Evolutionary conservation across 2,113 vertebrate genomes (phyloP), one percentile per base, ranked within the genome.

Genomic region (Lepus timidus): DNA sequence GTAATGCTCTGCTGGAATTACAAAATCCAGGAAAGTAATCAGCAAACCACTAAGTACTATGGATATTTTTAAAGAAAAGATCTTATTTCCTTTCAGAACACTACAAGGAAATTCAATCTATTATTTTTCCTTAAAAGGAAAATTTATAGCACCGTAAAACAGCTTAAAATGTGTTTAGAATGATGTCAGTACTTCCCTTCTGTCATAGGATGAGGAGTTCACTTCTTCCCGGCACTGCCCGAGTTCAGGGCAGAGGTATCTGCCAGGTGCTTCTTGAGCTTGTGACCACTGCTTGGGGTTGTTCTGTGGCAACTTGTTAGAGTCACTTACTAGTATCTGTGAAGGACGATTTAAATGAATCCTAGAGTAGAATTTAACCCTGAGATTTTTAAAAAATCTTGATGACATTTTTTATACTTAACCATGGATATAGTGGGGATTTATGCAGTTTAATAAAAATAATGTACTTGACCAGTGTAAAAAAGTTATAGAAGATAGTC

Each of bases 1-100:
- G 44, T 22, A 95, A 73, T 82, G 80, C 96, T 91, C 87, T 96
- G 95, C 61, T 97, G 58, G 94, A 96, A 90, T 82, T 95, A 82
- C 90, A 95, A 90, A 93, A 71, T 75, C 73, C 78, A 85, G 95
- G 85, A 76, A 85, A 84, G 85, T 27, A n/a, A 89, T 82, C 44
- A 75, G 83, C 85, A 93, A 76, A 87, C 11, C 0, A 2, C 75
- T 96, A 95, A 80, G 92, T 81, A 58, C 20, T 78, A 22, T 29
- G 68, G 61, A 39, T 79, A 8, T 85, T 91, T 49, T 52, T 91
- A 36, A n/a, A n/a, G 39, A 75, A 62, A 71, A 4, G 1, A 82
- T 31, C 74, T 78, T 86, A 13, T 73, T 96, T 86, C 83, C 92
- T 92, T 91, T 89, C 62, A 73, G 95, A 95, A 94, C 44, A 88